Percentiles rank a stretch among this genome's conserved stretches.
Conservation (phyloP, 2,113 vertebrate species). For the Scophthalmus maximus region DNA sequence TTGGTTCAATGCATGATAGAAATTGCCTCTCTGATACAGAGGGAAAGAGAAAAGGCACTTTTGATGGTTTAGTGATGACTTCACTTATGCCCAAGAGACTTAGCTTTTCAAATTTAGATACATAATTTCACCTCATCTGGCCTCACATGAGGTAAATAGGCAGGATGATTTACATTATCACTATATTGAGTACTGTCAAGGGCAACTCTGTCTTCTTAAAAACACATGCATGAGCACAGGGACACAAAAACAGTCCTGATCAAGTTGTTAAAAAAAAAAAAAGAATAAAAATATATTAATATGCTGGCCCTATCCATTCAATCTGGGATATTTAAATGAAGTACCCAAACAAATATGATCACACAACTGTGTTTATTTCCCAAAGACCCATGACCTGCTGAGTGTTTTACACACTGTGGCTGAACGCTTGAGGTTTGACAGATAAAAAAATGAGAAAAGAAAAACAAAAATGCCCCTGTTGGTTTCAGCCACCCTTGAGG, state of each 20-base stretch:
- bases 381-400: constrained; percentile 8
- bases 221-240: neutral
- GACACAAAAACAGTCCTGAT: neutral
- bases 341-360: neutral
- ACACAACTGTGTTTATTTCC: constrained; percentile 19
- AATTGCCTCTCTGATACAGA: too few relatives aligned
- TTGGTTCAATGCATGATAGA: neutral
- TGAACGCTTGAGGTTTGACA: constrained; percentile 49
- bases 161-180: constrained; percentile 56
- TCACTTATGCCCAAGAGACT: constrained; percentile 39
- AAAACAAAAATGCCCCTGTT: constrained; percentile 51
- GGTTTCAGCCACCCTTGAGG: constrained; percentile 44
- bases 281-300: neutral
- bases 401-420: constrained; percentile 45
- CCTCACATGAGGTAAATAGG: constrained; percentile 66
- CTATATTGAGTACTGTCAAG: constrained; percentile 44
- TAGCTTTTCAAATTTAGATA: constrained; percentile 57
- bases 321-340: constrained; percentile 1
- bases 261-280: neutral
- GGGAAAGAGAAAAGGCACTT: neutral
- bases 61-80: constrained; percentile 66
- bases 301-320: neutral
- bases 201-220: neutral
- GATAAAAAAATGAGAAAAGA: too few relatives aligned
- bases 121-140: constrained; percentile 64